A percentile compares a stretch with the other conserved stretches of the same genome.
These are phyloP conservation scores for Manduca sexta DNA, from an alignment of 1,140 invertebrate species.

Conservation along the genomic window DNA sequence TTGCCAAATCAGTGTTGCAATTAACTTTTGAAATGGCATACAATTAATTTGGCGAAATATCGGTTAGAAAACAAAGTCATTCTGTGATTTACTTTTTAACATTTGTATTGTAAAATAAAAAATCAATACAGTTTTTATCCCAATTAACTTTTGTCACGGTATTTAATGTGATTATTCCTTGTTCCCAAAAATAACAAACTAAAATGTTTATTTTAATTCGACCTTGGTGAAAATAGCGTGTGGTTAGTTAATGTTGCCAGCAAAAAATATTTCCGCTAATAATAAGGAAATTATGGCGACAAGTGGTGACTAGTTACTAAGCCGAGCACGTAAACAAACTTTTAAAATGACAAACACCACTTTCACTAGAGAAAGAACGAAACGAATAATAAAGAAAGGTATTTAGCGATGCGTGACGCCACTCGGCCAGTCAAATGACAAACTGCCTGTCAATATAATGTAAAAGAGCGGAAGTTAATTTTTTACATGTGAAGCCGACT, in stretches of 20 bases:
- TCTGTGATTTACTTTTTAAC: too few species aligned
- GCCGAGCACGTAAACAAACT: conserved; percentile 9
- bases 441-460: neutral
- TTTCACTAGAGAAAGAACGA: conserved; percentile 8
- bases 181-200: too few species aligned
- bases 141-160: too few species aligned
- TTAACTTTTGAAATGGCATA: neutral
- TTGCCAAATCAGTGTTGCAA: neutral
- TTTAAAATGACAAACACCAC: conserved; percentile 9
- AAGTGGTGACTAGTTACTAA: conserved; percentile 2
- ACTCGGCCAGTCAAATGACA: conserved; percentile 2
- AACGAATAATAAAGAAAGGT: conserved; percentile 14
- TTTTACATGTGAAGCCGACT: too few species aligned
- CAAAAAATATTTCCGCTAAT: conserved; percentile 10
- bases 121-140: too few species aligned
- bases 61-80: too few species aligned
- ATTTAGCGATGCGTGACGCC: conserved; percentile 13
- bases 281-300: conserved; percentile 18
- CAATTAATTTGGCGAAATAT: too few species aligned
- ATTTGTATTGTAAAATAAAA: too few species aligned
- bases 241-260: neutral
- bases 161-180: too few species aligned
- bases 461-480: too few species aligned
- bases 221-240: neutral
- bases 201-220: too few species aligned